Evolutionary conservation across 2,113 vertebrate species (phyloP).

Genomic region (Catagonus wagneri): DNA sequence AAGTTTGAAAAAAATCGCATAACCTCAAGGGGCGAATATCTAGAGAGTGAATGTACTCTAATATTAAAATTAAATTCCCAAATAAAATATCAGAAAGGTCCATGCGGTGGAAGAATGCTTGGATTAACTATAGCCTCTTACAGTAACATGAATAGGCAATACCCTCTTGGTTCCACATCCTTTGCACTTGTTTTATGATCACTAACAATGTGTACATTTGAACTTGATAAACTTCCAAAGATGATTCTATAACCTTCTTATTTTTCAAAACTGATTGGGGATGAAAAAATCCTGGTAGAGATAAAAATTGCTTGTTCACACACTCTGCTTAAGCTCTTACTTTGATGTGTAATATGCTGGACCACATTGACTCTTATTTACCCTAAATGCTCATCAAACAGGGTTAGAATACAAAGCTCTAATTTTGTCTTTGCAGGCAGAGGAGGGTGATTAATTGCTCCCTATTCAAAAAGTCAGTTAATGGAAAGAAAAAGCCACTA

Average conservation of each 20-base stretch:
- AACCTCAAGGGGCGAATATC: not conserved
- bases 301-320: not conserved
- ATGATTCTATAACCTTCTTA: not conserved
- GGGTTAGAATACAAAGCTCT: slow-evolving; percentile 50
- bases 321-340: slow-evolving; percentile 24
- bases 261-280: not conserved
- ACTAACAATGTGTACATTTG: not conserved
- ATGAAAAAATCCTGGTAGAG: slow-evolving; percentile 35
- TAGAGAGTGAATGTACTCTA: not conserved
- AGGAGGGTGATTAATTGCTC: slow-evolving; percentile 76
- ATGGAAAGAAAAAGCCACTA: slow-evolving; percentile 73
- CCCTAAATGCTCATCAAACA: slow-evolving; percentile 55
- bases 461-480: slow-evolving; percentile 74
- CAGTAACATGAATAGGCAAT: not conserved
- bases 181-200: not conserved
- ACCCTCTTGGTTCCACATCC: not conserved
- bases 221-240: not conserved
- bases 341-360: slow-evolving; percentile 52
- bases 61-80: slow-evolving; percentile 13
- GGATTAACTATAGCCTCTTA: not conserved
- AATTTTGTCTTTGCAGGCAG: slow-evolving; percentile 59
- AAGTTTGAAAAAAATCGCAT: slow-evolving; percentile 55
- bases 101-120: not conserved
- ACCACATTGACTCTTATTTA: slow-evolving; percentile 49
- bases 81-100: not conserved